A percentile compares a stretch with the other conserved stretches of the same genome.
Evolutionary conservation across 2,888 invertebrate species (phyloP).

Genomic region (Caenorhabditis virilis): DNA sequence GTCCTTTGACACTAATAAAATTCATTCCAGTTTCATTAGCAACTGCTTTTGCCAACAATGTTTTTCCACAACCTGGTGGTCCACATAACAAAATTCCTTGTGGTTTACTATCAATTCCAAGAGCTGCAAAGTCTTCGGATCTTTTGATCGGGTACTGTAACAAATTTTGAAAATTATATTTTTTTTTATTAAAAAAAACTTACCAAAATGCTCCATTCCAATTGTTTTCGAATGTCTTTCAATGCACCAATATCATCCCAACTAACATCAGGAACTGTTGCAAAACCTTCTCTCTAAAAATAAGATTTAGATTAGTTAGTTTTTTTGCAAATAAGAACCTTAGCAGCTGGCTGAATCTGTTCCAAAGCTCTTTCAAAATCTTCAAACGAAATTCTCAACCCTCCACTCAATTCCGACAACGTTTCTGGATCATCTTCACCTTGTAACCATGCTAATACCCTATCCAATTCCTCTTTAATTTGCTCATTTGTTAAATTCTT

Average conservation of each 20-base stretch:
- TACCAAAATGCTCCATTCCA: constrained; percentile 81
- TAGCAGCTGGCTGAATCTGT: constrained; percentile 39
- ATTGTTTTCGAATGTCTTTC: constrained; percentile 82
- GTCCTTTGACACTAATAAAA: constrained; percentile 97
- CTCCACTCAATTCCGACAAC: constrained; percentile 44
- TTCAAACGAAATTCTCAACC: constrained; percentile 41
- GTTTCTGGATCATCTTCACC: constrained; percentile 51
- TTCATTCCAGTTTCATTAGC: constrained; percentile 98
- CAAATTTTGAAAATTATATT: constrained; percentile 70
- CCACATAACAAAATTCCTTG: constrained; percentile 89
- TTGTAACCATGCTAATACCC: constrained; percentile 59
- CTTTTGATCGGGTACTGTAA: constrained; percentile 88
- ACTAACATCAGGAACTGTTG: constrained; percentile 92
- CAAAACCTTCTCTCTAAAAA: constrained; percentile 94
- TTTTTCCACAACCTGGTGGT: constrained; percentile 88
- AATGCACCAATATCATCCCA: constrained; percentile 97
- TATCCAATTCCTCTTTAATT: constrained; percentile 51
- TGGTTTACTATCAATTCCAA: constrained; percentile 80
- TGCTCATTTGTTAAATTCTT: constrained; percentile 46
- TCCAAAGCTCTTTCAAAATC: constrained; percentile 60
- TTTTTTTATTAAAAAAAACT: constrained; percentile 4
- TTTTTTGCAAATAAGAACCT: too few relatives aligned
- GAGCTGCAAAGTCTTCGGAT: constrained; percentile 79
- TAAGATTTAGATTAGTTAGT: too few relatives aligned
- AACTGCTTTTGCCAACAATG: constrained; percentile 93